phyloP scores from a whole-genome alignment of 2,797 vertebrate genomes.

The Apodemus agrarius region DNA sequence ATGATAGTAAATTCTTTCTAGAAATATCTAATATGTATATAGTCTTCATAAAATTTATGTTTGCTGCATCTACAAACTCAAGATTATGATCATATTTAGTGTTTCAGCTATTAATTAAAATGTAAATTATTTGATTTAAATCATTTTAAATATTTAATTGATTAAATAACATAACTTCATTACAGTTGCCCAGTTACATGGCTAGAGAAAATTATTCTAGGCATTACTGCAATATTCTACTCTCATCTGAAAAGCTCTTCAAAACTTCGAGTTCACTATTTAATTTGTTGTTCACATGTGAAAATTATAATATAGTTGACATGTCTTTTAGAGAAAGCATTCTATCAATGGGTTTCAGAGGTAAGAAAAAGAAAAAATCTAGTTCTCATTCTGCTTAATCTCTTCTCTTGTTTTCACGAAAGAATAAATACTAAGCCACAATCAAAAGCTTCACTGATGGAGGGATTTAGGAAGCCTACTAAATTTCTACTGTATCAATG shows the following conservation, averaged over 20 bases:
- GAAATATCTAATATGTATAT: not conserved
- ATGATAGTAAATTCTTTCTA: not conserved
- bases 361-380: too few species aligned
- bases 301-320: not conserved
- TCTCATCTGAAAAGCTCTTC: not conserved
- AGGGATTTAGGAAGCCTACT: not conserved
- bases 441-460: not conserved
- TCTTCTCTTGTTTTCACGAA: not conserved
- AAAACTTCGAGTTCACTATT: not conserved
- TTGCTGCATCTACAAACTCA: not conserved
- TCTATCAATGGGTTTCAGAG: not conserved
- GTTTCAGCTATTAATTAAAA: not conserved
- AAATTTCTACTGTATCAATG: not conserved
- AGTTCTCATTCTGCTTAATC: not conserved
- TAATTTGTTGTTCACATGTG: not conserved
- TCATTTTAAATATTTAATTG: not conserved
- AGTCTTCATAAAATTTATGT: not conserved
- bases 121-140: not conserved
- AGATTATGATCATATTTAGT: not conserved
- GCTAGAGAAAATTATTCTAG: not conserved
- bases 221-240: not conserved
- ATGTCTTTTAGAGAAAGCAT: not conserved
- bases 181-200: not conserved
- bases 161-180: not conserved
- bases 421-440: not conserved